Evolutionary conservation across 1,140 invertebrate genomes (phyloP), one percentile per base, ranked within the genome.

Genomic region (Cydia strobilella): DNA sequence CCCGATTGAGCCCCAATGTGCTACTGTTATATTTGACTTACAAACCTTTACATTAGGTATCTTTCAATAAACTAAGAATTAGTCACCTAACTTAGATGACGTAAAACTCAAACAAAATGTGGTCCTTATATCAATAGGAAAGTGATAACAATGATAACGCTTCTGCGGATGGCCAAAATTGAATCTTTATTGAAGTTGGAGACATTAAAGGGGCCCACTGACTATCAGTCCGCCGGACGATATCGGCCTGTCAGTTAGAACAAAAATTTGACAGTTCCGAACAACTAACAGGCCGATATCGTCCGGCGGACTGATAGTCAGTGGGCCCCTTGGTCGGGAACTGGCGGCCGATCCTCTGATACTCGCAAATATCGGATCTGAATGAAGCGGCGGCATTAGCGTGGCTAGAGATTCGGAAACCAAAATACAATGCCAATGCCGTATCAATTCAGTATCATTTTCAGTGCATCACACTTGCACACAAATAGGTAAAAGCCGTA

Each of bases 301-400:
- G n/a, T n/a, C n/a, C n/a, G n/a, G n/a, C n/a, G n/a, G n/a, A n/a
- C n/a, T n/a, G n/a, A n/a, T n/a, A n/a, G n/a, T n/a, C n/a, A n/a
- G n/a, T n/a, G n/a, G n/a, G n/a, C n/a, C n/a, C n/a, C n/a, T n/a
- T 69, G 65, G 35, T 42, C 35, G 35, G 31, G 65, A 39, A 18
- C 15, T 35, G 7, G 15, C 15, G 63, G 7, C 27, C 15, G 31
- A 18, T n/a, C 65, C 65, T 69, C 31, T 42, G n/a, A 69, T 69
- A 69, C 65, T n/a, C 65, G 31, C 65, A 69, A 69, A 69, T 69
- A 39, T 39, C 35, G 31, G 31, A 69, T 69, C 31, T 42, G 65
- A 69, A 42, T 69, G n/a, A 69, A 27, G 35, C 31, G 35, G 9
- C 9, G n/a, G 65, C 27, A 69, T 69, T 69, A 69, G 15, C 65